Conservation (phyloP, 2,888 invertebrate genomes). For the Cancer borealis region DNA sequence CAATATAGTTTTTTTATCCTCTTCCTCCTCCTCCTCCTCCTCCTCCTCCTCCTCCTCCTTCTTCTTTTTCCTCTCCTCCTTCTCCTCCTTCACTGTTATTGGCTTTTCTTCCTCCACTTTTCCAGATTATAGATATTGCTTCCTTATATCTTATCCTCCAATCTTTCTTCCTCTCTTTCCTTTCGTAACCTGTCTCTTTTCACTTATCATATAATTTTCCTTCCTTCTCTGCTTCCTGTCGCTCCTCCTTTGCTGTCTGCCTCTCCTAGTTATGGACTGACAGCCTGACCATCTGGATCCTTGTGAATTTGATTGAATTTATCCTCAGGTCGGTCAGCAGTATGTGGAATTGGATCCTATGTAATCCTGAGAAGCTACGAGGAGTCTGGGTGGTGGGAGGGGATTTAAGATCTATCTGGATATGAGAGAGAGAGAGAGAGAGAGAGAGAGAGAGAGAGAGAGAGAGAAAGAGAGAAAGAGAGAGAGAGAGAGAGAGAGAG, state of each 20-base stretch:
- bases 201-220: neutral
- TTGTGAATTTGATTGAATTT: conserved; percentile 26
- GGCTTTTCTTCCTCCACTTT: neutral
- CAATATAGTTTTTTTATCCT: neutral
- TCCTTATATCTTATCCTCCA: neutral
- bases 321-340: conserved; percentile 27
- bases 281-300: neutral
- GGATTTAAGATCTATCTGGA: conserved; percentile 25
- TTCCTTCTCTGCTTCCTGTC: neutral
- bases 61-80: neutral
- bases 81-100: neutral
- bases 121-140: neutral
- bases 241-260: neutral
- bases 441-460: conserved; percentile 34
- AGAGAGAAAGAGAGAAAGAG: neutral
- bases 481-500: neutral
- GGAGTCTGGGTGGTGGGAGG: neutral
- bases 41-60: too few species aligned
- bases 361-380: neutral
- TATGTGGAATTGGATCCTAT: conserved; percentile 7
- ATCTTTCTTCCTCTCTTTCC: neutral
- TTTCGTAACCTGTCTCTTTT: neutral
- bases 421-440: neutral
- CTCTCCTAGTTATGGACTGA: neutral
- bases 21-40: conserved; percentile 27